Conservation (phyloP, 2,888 invertebrate genomes). For the Agonopterix alstromeriana region DNA sequence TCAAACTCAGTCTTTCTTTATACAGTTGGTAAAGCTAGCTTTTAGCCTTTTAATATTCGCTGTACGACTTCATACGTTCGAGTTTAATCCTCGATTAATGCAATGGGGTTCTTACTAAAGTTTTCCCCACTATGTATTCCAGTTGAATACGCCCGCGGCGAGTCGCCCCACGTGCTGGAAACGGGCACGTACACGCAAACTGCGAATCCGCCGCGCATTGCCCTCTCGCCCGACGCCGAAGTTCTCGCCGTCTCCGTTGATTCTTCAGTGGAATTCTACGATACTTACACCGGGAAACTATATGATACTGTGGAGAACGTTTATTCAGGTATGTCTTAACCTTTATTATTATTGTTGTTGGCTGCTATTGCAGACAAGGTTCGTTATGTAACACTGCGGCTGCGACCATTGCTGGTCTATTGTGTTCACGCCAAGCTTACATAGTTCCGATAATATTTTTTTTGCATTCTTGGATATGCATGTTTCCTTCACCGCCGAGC, state of each 20-base stretch:
- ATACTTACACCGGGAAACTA: conserved; percentile 79
- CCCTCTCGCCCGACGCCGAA: conserved; percentile 87
- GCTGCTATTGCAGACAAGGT: too few relatives aligned
- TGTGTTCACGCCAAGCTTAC: background rate
- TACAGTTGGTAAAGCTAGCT: too few relatives aligned
- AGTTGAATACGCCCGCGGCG: conserved; percentile 88
- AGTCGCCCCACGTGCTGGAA: conserved; percentile 83
- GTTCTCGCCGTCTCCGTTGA: conserved; percentile 84
- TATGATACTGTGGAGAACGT: conserved; percentile 82
- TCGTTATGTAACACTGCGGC: too few relatives aligned
- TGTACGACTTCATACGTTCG: too few relatives aligned
- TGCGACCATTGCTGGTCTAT: too few relatives aligned
- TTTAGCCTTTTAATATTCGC: too few relatives aligned
- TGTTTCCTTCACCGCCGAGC: too few relatives aligned
- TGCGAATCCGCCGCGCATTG: conserved; percentile 76
- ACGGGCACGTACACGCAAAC: conserved; percentile 79
- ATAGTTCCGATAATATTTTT: too few relatives aligned
- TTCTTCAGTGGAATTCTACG: conserved; percentile 81
- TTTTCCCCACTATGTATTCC: conserved; percentile 28
- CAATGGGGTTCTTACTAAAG: too few relatives aligned
- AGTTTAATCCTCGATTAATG: too few relatives aligned
- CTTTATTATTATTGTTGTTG: background rate
- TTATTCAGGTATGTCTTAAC: conserved; percentile 63
- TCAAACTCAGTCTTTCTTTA: too few relatives aligned
- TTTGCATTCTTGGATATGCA: too few relatives aligned